phyloP scores from a whole-genome alignment of 1,140 invertebrate species.

The Platyscapa corneri region DNA sequence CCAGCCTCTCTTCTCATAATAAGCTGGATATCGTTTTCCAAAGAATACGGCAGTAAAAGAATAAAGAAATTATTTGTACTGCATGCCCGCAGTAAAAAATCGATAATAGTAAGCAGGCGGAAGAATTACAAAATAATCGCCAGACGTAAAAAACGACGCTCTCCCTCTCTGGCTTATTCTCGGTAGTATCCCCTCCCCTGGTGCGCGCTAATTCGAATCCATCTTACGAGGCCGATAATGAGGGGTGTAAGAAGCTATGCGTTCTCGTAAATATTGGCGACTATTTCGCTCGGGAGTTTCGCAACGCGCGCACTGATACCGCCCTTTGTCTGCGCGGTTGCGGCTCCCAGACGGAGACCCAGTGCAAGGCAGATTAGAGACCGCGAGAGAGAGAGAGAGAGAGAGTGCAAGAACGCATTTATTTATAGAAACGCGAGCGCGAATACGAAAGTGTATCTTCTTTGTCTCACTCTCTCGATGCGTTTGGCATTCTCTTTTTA shows the following conservation, averaged over 20 bases:
- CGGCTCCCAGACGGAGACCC: neutral
- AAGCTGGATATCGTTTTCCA: neutral
- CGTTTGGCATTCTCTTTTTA: neutral
- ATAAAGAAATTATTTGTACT: neutral
- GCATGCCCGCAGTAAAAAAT: neutral
- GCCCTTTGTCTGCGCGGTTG: constrained; percentile 27
- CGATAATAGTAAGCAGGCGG: neutral
- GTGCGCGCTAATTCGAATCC: neutral
- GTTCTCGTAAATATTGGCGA: constrained; percentile 26
- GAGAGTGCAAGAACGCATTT: constrained; percentile 44
- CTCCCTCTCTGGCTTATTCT: neutral
- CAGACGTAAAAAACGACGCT: neutral
- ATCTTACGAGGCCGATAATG: neutral
- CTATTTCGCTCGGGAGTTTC: neutral
- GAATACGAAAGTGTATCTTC: constrained; percentile 37
- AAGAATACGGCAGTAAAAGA: no score
- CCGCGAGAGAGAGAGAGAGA: neutral
- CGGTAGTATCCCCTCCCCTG: neutral
- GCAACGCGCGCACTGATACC: neutral
- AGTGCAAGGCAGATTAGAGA: neutral
- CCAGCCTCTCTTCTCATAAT: neutral
- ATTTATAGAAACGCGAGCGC: constrained; percentile 63
- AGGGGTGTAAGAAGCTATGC: neutral
- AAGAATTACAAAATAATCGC: neutral
- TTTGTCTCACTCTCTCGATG: neutral